A percentile compares a stretch with the other conserved stretches of the same genome.
phyloP scores from a whole-genome alignment of 2,113 vertebrate species.

The Hydrochoerus hydrochaeris region DNA sequence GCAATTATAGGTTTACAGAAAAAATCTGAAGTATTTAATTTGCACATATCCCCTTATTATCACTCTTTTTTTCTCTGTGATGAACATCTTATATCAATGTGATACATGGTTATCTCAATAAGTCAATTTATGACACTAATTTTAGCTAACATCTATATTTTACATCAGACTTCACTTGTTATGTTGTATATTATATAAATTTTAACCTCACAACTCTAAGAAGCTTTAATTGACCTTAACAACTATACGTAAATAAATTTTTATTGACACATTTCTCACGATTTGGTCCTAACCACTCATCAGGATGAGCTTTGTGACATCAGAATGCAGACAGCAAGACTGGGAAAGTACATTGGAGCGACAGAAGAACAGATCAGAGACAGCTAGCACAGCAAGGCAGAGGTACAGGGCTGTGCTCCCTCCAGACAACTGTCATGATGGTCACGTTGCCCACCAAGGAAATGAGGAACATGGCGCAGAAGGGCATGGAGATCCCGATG shows the following conservation, averaged over 20 bases:
- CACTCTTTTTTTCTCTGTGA: not conserved
- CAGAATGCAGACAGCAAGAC: not conserved
- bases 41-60: not conserved
- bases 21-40: not conserved
- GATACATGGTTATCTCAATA: not conserved
- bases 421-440: not conserved
- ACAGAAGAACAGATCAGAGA: constrained; percentile 60
- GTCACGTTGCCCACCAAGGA: constrained; percentile 24
- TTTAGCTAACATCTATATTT: not conserved
- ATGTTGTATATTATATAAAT: not conserved
- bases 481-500: constrained; percentile 46
- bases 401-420: not conserved
- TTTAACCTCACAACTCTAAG: not conserved
- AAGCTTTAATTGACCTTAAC: not conserved
- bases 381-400: not conserved
- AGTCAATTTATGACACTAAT: not conserved
- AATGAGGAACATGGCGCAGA: constrained; percentile 28
- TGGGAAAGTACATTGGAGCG: constrained; percentile 37
- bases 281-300: not conserved
- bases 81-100: not conserved
- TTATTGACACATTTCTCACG: not conserved
- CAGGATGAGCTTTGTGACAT: constrained; percentile 58
- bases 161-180: not conserved
- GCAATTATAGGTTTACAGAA: not conserved
- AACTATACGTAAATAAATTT: not conserved